A percentile compares a stretch with the other conserved stretches of the same genome.
Evolutionary conservation across 2,113 vertebrate genomes (phyloP).

Genomic region (Butorides virescens): DNA sequence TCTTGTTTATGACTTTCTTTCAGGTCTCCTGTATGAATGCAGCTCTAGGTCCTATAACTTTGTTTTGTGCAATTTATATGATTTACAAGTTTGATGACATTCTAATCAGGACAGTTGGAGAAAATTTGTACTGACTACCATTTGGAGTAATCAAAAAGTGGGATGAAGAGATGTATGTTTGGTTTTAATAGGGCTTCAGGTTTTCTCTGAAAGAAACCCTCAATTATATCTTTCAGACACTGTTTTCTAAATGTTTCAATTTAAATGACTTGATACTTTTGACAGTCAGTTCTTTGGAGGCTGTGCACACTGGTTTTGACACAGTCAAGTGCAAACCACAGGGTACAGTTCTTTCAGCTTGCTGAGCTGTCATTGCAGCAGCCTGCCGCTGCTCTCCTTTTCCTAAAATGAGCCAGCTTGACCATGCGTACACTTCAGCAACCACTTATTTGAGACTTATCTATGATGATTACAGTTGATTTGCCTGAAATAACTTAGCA

Average conservation of each 20-base stretch:
- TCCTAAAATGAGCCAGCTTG: not conserved
- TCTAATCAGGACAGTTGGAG: not conserved
- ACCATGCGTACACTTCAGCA: not conserved
- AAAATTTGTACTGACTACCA: not conserved
- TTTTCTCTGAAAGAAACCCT: not conserved
- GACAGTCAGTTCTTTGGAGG: not conserved
- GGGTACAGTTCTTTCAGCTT: not conserved
- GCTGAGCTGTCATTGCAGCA: not conserved
- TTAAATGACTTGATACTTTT: not conserved
- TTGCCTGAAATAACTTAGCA: not conserved
- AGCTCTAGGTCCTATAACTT: not conserved
- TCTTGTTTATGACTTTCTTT: not conserved
- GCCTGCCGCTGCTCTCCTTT: not conserved
- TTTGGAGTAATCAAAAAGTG: not conserved
- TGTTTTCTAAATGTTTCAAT: not conserved
- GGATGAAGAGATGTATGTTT: not conserved
- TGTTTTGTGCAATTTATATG: not conserved
- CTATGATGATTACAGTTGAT: not conserved
- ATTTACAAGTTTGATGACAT: not conserved
- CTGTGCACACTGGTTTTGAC: not conserved
- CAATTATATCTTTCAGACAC: not conserved
- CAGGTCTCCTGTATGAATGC: not conserved
- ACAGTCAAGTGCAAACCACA: not conserved
- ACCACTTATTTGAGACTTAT: not conserved
- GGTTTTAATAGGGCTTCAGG: not conserved